These are phyloP conservation scores for Macroteleia sp. DNA, from an alignment of 2,888 invertebrate species.

Conservation along the genomic window DNA sequence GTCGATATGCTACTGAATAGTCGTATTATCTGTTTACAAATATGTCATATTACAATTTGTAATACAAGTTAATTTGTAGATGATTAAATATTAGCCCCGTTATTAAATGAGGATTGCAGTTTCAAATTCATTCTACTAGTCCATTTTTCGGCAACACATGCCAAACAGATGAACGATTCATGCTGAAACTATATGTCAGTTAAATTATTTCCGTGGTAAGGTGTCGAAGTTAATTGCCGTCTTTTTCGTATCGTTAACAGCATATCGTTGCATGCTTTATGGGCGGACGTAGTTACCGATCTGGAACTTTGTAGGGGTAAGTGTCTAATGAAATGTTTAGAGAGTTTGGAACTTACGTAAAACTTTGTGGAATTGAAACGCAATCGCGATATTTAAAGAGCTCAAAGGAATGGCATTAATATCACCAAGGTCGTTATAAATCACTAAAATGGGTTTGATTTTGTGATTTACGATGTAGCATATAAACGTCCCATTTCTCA, in stretches of 20 bases:
- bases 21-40: no score
- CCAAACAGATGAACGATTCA: conserved; percentile 42
- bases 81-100: no score
- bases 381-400: neutral
- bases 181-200: conserved; percentile 9
- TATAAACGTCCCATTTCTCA: no score
- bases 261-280: conserved; percentile 42
- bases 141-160: conserved; percentile 46
- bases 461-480: no score
- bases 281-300: conserved; percentile 51
- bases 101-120: no score
- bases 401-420: no score
- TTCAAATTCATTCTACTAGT: no score
- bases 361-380: conserved; percentile 16
- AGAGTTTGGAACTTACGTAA: neutral
- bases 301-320: conserved; percentile 37
- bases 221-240: conserved; percentile 78
- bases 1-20: no score
- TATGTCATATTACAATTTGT: no score
- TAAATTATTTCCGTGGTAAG: conserved; percentile 69
- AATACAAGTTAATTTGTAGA: no score
- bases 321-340: conserved; percentile 29
- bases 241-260: conserved; percentile 77
- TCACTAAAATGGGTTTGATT: no score
- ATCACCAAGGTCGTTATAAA: no score